These are phyloP conservation scores for Operophtera brumata DNA, from an alignment of 2,888 invertebrate species.

Conservation along the genomic window DNA sequence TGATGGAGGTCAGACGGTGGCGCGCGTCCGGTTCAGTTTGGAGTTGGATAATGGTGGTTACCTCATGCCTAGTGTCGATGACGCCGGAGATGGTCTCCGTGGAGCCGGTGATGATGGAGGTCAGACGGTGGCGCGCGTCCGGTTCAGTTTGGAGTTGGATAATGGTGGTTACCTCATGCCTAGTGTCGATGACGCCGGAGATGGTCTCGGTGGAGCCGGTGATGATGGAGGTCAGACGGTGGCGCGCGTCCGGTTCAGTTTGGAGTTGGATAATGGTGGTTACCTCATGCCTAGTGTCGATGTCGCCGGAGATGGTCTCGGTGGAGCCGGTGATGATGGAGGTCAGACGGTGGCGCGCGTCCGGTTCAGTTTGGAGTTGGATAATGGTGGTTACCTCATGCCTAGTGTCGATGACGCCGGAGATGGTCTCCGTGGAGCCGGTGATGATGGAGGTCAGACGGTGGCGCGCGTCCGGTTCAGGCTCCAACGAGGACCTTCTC, in stretches of 20 bases:
- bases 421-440: conserved; percentile 87
- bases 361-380: too few species aligned
- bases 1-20: conserved; percentile 77
- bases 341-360: conserved; percentile 69
- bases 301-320: conserved; percentile 86
- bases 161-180: conserved; percentile 77
- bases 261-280: too few species aligned
- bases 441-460: conserved; percentile 81
- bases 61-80: conserved; percentile 83
- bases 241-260: conserved; percentile 70
- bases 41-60: too few species aligned
- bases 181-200: conserved; percentile 85
- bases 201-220: conserved; percentile 88
- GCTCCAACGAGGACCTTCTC: conserved; percentile 69
- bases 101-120: conserved; percentile 83
- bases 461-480: conserved; percentile 70
- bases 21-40: conserved; percentile 69
- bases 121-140: conserved; percentile 69
- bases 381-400: too few species aligned
- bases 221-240: conserved; percentile 78
- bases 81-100: conserved; percentile 87
- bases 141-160: too few species aligned
- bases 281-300: conserved; percentile 82
- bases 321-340: conserved; percentile 85
- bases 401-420: conserved; percentile 85